Evolutionary conservation across 53 echinoderm and acorn worm species (phyloP).

Genomic region (Zoroaster sp.): DNA sequence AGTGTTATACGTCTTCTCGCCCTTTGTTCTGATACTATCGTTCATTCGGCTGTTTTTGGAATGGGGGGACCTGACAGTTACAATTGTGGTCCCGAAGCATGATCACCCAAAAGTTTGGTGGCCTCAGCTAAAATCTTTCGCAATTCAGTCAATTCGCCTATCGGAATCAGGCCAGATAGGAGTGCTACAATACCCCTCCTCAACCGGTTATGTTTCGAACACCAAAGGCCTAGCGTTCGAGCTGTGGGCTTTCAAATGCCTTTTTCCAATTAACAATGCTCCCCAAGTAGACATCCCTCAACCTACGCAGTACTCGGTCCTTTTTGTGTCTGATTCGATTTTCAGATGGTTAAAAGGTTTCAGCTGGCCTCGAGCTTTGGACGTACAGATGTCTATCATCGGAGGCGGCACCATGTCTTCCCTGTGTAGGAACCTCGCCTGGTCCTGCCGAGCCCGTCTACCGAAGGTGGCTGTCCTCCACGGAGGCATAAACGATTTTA

Average conservation of each 20-base stretch:
- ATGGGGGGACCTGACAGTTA: neutral
- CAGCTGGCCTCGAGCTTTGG: neutral
- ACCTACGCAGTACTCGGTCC: neutral
- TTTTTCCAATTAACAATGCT: neutral
- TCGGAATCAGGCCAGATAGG: neutral
- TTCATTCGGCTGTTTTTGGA: neutral
- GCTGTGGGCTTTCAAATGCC: neutral
- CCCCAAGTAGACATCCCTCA: neutral
- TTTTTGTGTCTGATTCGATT: neutral
- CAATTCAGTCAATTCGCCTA: neutral
- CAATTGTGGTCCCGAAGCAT: neutral
- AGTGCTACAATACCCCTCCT: neutral
- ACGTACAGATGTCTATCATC: neutral
- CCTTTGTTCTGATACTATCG: neutral
- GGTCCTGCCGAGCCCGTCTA: neutral
- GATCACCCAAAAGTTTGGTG: neutral
- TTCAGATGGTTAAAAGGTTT: neutral
- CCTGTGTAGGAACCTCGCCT: neutral
- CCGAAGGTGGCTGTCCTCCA: neutral
- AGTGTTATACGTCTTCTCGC: neutral
- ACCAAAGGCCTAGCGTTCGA: neutral
- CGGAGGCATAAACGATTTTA: neutral
- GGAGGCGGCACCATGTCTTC: neutral
- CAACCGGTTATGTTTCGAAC: constrained; percentile 11
- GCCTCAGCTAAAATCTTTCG: neutral